Percentiles rank a stretch among this genome's conserved stretches.
phyloP scores from a whole-genome alignment of 2,113 vertebrate species.

The Nothobranchius furzeri region DNA sequence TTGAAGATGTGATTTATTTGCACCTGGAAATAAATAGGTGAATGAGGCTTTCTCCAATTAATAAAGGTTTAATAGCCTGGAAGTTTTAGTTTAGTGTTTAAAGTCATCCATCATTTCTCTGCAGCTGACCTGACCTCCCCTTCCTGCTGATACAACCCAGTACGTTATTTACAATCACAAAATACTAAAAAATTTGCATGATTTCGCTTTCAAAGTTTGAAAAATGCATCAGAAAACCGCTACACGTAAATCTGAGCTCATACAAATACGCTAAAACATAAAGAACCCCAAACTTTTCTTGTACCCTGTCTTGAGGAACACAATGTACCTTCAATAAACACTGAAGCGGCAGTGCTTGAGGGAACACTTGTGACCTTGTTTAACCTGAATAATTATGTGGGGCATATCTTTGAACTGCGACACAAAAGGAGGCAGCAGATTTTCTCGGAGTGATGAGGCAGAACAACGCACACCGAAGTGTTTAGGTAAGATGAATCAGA shows the following conservation, averaged over 20 bases:
- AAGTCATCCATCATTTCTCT: slow-evolving; percentile 32
- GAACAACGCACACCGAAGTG: slow-evolving; percentile 8
- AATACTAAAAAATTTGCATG: neutral
- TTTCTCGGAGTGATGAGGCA: slow-evolving; percentile 37
- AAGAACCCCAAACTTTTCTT: slow-evolving; percentile 18
- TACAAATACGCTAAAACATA: slow-evolving; percentile 18
- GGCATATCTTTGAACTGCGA: slow-evolving; percentile 68
- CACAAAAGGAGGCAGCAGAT: slow-evolving; percentile 48
- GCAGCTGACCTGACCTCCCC: slow-evolving; percentile 11
- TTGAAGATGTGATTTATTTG: slow-evolving; percentile 1
- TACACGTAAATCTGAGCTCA: slow-evolving; percentile 8
- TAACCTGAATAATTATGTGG: slow-evolving; percentile 58
- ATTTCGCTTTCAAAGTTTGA: slow-evolving; percentile 13
- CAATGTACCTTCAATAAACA: slow-evolving; percentile 49
- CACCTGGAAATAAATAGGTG: slow-evolving; percentile 13
- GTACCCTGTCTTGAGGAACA: slow-evolving; percentile 46
- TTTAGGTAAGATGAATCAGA: slow-evolving; percentile 34
- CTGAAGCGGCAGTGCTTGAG: slow-evolving; percentile 35
- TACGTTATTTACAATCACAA: slow-evolving; percentile 8
- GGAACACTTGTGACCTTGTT: slow-evolving; percentile 67
- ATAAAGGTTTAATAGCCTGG: slow-evolving; percentile 13
- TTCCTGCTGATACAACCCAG: slow-evolving; percentile 19
- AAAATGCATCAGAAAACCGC: slow-evolving; percentile 1
- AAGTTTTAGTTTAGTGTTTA: slow-evolving; percentile 26
- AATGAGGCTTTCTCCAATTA: slow-evolving; percentile 5